These are phyloP conservation scores for Glomeris maerens DNA, from an alignment of 1,140 invertebrate species.

Conservation along the genomic window DNA sequence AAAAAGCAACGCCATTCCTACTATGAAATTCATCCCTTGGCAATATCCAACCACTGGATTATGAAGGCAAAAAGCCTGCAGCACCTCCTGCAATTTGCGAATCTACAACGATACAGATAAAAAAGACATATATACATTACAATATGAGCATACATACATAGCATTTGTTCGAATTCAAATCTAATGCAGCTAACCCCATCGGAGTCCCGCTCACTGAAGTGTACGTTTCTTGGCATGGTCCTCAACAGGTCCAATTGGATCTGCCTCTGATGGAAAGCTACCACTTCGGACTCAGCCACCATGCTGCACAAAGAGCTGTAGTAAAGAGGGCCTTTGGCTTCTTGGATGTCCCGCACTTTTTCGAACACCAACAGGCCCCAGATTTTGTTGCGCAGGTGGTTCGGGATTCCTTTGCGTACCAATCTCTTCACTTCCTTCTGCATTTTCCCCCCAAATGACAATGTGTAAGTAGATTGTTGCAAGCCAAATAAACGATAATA, in stretches of 20 bases:
- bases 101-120: constrained; percentile 24
- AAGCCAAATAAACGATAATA: too few species aligned
- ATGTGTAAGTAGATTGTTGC: too few species aligned
- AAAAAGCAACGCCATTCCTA: constrained; percentile 36
- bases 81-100: constrained; percentile 34
- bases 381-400: constrained; percentile 30
- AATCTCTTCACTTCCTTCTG: constrained; percentile 33
- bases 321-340: constrained; percentile 36
- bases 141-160: not conserved
- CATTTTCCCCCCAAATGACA: too few species aligned
- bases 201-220: constrained; percentile 26
- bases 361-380: constrained; percentile 35
- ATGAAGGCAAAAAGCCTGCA: constrained; percentile 38
- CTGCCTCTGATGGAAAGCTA: constrained; percentile 35
- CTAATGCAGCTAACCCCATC: constrained; percentile 4
- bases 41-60: constrained; percentile 37
- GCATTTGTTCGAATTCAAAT: not conserved
- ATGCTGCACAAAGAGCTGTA: constrained; percentile 34
- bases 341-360: constrained; percentile 31
- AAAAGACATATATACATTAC: too few species aligned
- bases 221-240: constrained; percentile 38
- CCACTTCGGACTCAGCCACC: constrained; percentile 33
- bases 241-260: constrained; percentile 37
- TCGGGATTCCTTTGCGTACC: constrained; percentile 35
- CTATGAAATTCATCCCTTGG: constrained; percentile 42